Conservation (phyloP, 2,888 invertebrate species). For the Tupiocoris notatus region DNA sequence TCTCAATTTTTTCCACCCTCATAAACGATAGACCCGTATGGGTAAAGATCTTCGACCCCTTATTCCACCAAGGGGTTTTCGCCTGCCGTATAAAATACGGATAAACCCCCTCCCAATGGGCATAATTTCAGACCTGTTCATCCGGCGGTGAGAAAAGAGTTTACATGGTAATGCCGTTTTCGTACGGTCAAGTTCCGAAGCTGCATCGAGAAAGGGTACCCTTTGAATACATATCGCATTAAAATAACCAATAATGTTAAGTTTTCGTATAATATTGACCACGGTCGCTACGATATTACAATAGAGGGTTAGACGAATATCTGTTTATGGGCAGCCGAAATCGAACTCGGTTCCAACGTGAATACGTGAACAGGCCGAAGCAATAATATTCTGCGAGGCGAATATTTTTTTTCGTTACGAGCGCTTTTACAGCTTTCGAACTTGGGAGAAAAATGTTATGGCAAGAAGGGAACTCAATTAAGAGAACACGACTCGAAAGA, state of each 20-base stretch:
- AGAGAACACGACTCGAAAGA: no score
- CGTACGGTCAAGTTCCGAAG: background rate
- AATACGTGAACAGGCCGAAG: no score
- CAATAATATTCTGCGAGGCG: no score
- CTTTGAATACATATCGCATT: constrained; percentile 18
- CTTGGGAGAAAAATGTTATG: no score
- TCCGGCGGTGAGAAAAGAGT: background rate
- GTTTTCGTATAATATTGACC: constrained; percentile 23
- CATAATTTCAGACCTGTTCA: background rate
- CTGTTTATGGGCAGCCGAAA: background rate
- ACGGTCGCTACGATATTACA: background rate
- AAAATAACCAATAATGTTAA: constrained; percentile 26
- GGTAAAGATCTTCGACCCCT: background rate
- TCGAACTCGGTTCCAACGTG: background rate
- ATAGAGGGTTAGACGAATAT: background rate
- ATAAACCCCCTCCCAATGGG: background rate
- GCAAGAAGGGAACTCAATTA: no score
- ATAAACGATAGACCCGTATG: background rate
- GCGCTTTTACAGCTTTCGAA: no score
- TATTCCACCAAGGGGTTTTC: background rate
- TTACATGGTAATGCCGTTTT: background rate
- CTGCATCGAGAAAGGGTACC: background rate
- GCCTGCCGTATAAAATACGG: background rate
- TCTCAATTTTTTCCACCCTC: background rate
- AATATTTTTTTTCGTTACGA: no score